A percentile compares a stretch with the other conserved stretches of the same genome.
Evolutionary conservation across 2,113 vertebrate species (phyloP).

Genomic region (Epinephelus lanceolatus): DNA sequence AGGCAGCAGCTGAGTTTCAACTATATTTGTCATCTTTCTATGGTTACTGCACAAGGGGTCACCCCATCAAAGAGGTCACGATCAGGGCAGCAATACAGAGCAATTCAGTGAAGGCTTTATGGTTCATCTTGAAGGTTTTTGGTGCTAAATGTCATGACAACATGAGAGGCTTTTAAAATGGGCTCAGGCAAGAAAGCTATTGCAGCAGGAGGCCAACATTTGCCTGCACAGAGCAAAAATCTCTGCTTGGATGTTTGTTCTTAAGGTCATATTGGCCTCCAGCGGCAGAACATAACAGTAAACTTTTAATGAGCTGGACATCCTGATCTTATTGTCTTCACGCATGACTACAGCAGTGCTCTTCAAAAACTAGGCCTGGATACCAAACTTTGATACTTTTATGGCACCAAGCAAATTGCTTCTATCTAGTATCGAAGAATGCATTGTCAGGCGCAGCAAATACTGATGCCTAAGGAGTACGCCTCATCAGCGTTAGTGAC

Average conservation of each 20-base stretch:
- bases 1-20: conserved; percentile 16
- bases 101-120: conserved; percentile 14
- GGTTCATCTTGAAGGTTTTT: conserved; percentile 10
- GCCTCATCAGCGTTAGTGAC: too few relatives aligned
- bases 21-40: conserved; percentile 13
- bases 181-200: background rate
- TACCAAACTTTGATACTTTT: too few relatives aligned
- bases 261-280: background rate
- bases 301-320: background rate
- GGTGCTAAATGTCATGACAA: conserved; percentile 27
- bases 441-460: too few relatives aligned
- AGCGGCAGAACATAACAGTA: background rate
- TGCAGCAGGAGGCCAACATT: background rate
- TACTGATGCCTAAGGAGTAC: too few relatives aligned
- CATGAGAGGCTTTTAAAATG: conserved; percentile 13
- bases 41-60: conserved; percentile 34
- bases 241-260: background rate
- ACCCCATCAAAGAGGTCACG: conserved; percentile 19
- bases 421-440: too few relatives aligned
- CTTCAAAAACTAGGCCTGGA: background rate
- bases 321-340: background rate
- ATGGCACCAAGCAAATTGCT: too few relatives aligned
- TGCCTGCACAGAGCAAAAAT: background rate
- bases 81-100: background rate
- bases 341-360: background rate